Evolutionary conservation across 2,888 invertebrate genomes (phyloP), one percentile per base, ranked within the genome.

Genomic region (Empis livida): DNA sequence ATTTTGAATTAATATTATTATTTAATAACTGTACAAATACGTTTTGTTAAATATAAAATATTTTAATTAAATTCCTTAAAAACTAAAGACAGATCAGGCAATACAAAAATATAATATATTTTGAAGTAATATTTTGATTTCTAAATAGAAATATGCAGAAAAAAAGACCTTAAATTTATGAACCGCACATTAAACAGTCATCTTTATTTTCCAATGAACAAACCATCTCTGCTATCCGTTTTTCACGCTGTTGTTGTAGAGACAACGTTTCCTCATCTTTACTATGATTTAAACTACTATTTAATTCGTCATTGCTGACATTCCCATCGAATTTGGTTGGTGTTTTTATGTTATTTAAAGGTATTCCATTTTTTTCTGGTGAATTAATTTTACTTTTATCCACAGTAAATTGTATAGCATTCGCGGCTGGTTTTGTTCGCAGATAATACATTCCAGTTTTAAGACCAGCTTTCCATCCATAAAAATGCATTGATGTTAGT

Each of bases 361-460:
- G 35, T 3, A 47, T 46, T 8, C 48, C 11, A 17, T 46, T 42
- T 37, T 13, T 53, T 32, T 51, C 52, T 10, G 41, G 30, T 14
- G 47, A 30, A 1, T 63, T 63, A 20, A 84, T 63, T 58, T 78
- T 81, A 1, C 75, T 72, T n/a, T n/a, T n/a, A n/a, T n/a, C n/a
- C n/a, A n/a, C 91, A 3, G 94, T 95, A 68, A 95, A 94, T 63
- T 95, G 91, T 56, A 94, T 89, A 9, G 95, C 91, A 64, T 87
- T 83, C 2, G 85, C 90, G 2, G 94, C 94, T 9, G 94, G 88
- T 64, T 91, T 92, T 1, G 92, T 93, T 42, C 93, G 76, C 55
- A 95, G 72, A 65, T 95, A 94, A 67, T 95, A 96, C 93, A 95
- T 93, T 45, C 95, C 95, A 10, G 94, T 95, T 71, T 95, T 96